phyloP scores from a whole-genome alignment of 2,113 vertebrate species.

The Candoia aspera region DNA sequence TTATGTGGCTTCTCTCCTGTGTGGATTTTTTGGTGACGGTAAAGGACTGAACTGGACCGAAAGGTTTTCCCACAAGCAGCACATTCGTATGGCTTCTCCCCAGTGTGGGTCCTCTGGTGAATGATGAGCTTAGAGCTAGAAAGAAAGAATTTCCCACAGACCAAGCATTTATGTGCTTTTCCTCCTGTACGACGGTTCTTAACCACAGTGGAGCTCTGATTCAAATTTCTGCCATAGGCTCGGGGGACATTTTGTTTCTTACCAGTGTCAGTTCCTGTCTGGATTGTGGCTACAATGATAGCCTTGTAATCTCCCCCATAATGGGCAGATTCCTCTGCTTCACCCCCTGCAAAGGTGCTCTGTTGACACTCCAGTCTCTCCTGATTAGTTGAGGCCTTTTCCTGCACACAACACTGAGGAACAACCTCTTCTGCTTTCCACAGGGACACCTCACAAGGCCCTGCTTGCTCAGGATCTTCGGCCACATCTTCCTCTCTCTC shows the following conservation, averaged over 20 bases:
- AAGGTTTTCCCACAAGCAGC: constrained; percentile 58
- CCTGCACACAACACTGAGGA: not conserved
- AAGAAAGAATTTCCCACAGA: constrained; percentile 66
- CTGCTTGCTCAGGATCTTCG: not conserved
- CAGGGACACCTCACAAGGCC: not conserved
- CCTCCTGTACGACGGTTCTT: not conserved
- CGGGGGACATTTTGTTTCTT: not conserved
- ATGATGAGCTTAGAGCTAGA: constrained; percentile 62
- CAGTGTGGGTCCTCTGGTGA: constrained; percentile 41
- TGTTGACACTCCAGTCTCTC: not conserved
- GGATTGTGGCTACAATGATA: not conserved
- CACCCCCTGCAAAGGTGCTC: not conserved
- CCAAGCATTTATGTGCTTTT: constrained; percentile 40
- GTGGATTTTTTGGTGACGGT: constrained; percentile 50
- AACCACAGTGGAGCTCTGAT: not conserved
- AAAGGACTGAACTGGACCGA: constrained; percentile 35
- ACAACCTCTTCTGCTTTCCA: constrained; percentile 5
- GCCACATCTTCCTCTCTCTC: not conserved
- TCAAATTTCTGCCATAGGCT: not conserved
- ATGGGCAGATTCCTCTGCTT: not conserved
- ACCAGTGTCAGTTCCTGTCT: not conserved
- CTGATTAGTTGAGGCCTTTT: not conserved
- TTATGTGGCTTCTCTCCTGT: constrained; percentile 59
- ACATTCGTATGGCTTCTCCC: constrained; percentile 41
- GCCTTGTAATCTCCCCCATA: not conserved